phyloP scores from a whole-genome alignment of 1,140 invertebrate species.

The Apolygus lucorum region DNA sequence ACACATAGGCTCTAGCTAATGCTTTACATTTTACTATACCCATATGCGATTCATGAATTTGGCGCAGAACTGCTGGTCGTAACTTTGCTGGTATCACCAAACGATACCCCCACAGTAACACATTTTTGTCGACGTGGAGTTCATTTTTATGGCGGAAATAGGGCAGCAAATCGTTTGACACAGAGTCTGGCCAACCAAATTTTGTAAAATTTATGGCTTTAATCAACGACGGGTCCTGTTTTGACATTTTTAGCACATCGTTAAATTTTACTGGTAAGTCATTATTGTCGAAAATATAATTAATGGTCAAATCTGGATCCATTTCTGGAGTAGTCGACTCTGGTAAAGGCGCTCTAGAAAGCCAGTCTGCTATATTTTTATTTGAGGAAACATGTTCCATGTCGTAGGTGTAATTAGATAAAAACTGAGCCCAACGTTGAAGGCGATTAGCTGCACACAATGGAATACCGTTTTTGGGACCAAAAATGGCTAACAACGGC shows the following conservation, averaged over 20 bases:
- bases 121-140: too few species aligned
- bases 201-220: neutral
- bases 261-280: neutral
- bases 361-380: conserved; percentile 5
- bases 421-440: conserved; percentile 37
- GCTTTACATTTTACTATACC: neutral
- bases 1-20: neutral
- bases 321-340: neutral
- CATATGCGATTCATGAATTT: neutral
- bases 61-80: neutral
- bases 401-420: conserved; percentile 34
- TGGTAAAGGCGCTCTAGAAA: neutral
- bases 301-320: neutral
- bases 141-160: too few species aligned
- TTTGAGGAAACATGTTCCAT: neutral
- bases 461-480: conserved; percentile 35
- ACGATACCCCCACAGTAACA: too few species aligned
- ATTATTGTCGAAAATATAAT: neutral
- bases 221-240: neutral
- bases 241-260: neutral
- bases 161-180: too few species aligned
- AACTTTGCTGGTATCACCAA: neutral
- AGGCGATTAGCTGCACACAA: conserved; percentile 35
- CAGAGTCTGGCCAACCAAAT: neutral
- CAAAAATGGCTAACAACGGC: conserved; percentile 41